Conservation (phyloP, 2,888 invertebrate genomes). For the Polydrusus pterygomalis region DNA sequence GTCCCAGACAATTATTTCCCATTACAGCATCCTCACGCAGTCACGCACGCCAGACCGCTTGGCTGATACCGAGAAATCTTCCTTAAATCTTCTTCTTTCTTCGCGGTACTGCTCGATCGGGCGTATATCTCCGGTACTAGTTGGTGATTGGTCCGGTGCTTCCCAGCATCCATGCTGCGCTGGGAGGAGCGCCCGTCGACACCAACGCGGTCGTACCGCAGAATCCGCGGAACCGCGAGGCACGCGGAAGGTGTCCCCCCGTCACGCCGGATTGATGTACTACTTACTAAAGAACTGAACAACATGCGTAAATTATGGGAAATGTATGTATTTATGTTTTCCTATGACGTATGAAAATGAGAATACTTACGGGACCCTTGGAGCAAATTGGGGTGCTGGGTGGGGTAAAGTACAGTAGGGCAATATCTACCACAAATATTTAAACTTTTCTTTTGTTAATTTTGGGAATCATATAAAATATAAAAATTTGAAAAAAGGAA, state of each 20-base stretch:
- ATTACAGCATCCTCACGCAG: constrained; percentile 45
- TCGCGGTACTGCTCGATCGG: constrained; percentile 44
- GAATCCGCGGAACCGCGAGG: constrained; percentile 38
- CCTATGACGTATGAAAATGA: too few relatives aligned
- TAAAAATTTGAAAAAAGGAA: too few relatives aligned
- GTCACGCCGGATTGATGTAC: constrained; percentile 38
- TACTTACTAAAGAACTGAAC: constrained; percentile 27
- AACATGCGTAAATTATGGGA: background rate
- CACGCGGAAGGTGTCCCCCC: constrained; percentile 48
- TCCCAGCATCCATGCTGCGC: constrained; percentile 73
- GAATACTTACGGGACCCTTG: too few relatives aligned
- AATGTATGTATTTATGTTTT: background rate
- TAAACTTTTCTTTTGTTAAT: too few relatives aligned
- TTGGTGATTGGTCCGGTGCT: constrained; percentile 68
- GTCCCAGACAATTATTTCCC: constrained; percentile 37
- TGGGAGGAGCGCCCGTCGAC: constrained; percentile 68
- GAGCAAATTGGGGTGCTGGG: too few relatives aligned
- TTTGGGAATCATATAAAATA: too few relatives aligned
- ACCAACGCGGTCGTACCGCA: constrained; percentile 34
- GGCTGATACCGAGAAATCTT: constrained; percentile 56
- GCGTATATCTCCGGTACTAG: constrained; percentile 45
- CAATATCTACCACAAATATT: too few relatives aligned
- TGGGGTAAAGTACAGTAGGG: too few relatives aligned
- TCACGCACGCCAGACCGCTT: constrained; percentile 52
- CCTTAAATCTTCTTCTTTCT: constrained; percentile 44